Evolutionary conservation across 2,113 vertebrate species (phyloP), one percentile per base, ranked within the genome.

Genomic region (Octodon degus): DNA sequence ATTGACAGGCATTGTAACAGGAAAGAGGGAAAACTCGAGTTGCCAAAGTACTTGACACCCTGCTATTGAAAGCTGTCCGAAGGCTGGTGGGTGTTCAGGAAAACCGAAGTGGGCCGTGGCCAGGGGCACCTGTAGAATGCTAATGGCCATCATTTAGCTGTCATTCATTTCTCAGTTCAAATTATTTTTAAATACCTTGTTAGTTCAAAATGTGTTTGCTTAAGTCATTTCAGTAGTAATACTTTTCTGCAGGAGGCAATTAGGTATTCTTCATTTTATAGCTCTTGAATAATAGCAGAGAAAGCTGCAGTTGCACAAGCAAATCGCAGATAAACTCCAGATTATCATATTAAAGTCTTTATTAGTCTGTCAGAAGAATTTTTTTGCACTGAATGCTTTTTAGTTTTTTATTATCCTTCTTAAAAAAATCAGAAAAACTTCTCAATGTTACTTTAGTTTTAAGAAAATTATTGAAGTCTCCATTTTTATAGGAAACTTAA

Each of bases 291-390:
- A 96, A 96, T 76, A 97, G 89, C 89, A 12, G 77, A 96, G 86
- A 95, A 97, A 95, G 90, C 96, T 58, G 93, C 82, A 87, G 76
- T 88, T 89, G 89, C 83, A 80, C 83, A 94, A 87, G 94, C 95
- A 86, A 95, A 89, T 55, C 47, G 0, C 93, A 93, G 95, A 93
- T 97, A 97, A 97, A 96, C 97, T 96, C 55, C 93, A 96, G 94
- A 97, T 96, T 97, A 96, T 97, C 97, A 96, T 94, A 96, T 96
- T 97, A 95, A 96, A 96, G 95, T 97, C 91, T 96, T 96, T 91
- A 96, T 97, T 97, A 96, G 85, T 90, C 96, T 97, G 97, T 97
- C 95, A 97, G 96, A 92, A 94, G 93, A 91, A 82, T n/a, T 63
- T 90, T 94, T 87, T 95, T 92, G 43, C 70, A 92, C 70, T 47